Evolutionary conservation across 2,113 vertebrate genomes (phyloP), one percentile per base, ranked within the genome.

Genomic region (Ranitomeya variabilis): DNA sequence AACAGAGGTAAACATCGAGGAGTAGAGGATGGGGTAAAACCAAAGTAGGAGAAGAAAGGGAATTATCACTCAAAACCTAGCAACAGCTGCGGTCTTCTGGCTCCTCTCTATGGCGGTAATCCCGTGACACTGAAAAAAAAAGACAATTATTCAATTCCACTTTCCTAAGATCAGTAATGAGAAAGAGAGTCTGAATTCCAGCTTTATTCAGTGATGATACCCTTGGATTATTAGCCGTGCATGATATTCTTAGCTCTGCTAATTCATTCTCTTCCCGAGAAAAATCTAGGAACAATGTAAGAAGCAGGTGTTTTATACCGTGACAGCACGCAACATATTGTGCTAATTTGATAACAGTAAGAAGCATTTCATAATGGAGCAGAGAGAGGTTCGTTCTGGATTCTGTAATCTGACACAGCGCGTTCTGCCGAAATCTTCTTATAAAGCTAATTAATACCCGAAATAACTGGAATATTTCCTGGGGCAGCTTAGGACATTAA

Each of bases 381-480:
- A 69, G 45, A 54, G 67, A 66, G 12, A 80, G n/a, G 31, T 45
- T 51, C 51, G 31, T 66, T 64, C 81, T 67, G 14, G 6, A 54
- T 52, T 78, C 14, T 45, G 55, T 86, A 52, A 67, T 83, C 26
- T 66, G 21, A 23, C 71, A 62, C 85, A 64, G 59, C 59, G 66
- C 73, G 79, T 80, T 87, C 51, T 45, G 15, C 15, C 52, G 45
- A 64, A 87, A 87, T 80, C 77, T 78, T 66, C 73, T 87, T 80
- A 87, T 52, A 67, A 57, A 67, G 60, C 62, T 67, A 87, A 80
- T 87, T 87, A 87, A 80, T 80, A 60, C 23, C 62, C 76, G 4
- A 69, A 87, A 87, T 87, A 80, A 15, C 86, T 87, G 62, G 69
- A 80, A 80, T 87, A 80, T 80, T 87, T 87, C 74, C 77, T 69